phyloP scores from a whole-genome alignment of 2,797 vertebrate species.

The Rousettus madagascariensis region DNA sequence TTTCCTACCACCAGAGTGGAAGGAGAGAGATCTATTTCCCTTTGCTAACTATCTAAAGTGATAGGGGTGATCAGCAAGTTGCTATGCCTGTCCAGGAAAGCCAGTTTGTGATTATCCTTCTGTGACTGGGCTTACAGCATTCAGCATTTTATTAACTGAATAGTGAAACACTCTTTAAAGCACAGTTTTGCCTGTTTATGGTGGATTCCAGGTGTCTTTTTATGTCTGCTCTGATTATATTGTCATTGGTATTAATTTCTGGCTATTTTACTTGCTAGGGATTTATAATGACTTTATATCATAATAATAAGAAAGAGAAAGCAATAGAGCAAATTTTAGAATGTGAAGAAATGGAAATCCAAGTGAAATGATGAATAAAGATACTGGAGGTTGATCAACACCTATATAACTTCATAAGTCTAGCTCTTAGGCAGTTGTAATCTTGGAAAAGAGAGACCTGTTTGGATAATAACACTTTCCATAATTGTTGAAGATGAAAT shows the following conservation, averaged over 20 bases:
- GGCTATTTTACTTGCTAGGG: slow-evolving; percentile 58
- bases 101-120: slow-evolving; percentile 39
- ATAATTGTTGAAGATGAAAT: neutral
- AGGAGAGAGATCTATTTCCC: neutral
- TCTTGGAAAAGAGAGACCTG: neutral
- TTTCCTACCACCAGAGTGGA: neutral
- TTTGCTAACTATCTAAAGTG: slow-evolving; percentile 56
- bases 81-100: neutral
- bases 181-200: neutral
- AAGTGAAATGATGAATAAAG: neutral
- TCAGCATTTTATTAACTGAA: slow-evolving; percentile 61
- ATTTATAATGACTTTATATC: slow-evolving; percentile 59
- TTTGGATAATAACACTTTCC: neutral
- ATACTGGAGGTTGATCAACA: neutral
- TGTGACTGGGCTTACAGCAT: slow-evolving; percentile 48
- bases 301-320: slow-evolving; percentile 22
- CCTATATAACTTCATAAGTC: neutral
- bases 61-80: neutral
- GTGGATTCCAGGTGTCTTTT: slow-evolving; percentile 46
- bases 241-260: slow-evolving; percentile 48
- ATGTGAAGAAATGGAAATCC: neutral
- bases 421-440: neutral
- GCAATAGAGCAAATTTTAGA: neutral
- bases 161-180: slow-evolving; percentile 14
- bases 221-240: neutral